Percentiles rank a stretch among this genome's conserved stretches.
Evolutionary conservation across 2,113 vertebrate genomes (phyloP).

Genomic region (Mesembrinibis cayennensis): DNA sequence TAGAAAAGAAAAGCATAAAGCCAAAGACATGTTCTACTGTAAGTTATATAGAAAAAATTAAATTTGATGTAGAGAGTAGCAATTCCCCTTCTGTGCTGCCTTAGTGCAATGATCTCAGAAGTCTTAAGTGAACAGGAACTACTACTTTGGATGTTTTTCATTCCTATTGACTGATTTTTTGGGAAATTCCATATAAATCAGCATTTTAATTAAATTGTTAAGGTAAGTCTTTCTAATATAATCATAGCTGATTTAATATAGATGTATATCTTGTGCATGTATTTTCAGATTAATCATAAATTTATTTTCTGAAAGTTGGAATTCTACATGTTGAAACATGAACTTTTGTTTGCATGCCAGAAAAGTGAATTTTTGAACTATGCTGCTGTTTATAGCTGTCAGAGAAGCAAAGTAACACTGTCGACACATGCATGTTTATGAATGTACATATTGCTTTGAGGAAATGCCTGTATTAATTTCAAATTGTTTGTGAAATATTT

Average conservation of each 20-base stretch:
- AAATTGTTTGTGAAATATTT: neutral
- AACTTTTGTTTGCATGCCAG: neutral
- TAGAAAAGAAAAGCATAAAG: neutral
- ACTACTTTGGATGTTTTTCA: neutral
- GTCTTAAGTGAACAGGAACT: neutral
- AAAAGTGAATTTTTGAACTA: conserved; percentile 13
- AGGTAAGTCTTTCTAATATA: neutral
- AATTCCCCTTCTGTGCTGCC: neutral
- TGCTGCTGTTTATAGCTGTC: neutral
- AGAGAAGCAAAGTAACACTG: neutral
- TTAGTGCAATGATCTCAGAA: neutral
- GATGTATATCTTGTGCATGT: conserved; percentile 16
- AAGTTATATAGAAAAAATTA: neutral
- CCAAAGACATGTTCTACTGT: neutral
- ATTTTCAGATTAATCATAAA: conserved; percentile 42
- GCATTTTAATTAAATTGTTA: conserved; percentile 39
- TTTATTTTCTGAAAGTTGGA: conserved; percentile 53
- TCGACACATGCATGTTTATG: neutral
- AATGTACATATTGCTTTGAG: neutral
- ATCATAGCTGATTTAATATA: neutral
- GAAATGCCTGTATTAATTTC: neutral
- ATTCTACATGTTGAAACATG: conserved; percentile 11
- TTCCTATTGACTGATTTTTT: neutral
- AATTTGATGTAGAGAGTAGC: neutral
- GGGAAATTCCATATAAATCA: conserved; percentile 33